A percentile compares a stretch with the other conserved stretches of the same genome.
Conservation (phyloP, 2,797 vertebrate genomes). For the Pangasius larnaudii region DNA sequence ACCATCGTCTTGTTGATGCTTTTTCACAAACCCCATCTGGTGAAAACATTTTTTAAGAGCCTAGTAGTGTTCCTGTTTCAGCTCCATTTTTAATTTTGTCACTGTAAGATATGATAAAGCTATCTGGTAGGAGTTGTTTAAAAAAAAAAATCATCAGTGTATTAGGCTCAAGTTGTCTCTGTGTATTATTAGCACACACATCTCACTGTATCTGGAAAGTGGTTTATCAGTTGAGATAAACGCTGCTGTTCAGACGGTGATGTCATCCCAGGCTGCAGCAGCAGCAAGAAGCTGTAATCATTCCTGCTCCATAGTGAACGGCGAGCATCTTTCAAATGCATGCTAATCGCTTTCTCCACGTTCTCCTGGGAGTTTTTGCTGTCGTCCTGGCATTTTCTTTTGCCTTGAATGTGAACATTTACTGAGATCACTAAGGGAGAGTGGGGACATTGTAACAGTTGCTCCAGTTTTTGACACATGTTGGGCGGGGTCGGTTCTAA, state of each 20-base stretch:
- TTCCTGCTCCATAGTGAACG: neutral
- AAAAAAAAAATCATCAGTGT: neutral
- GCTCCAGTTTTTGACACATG: neutral
- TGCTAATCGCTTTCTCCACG: neutral
- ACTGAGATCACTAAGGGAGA: neutral
- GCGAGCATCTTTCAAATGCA: neutral
- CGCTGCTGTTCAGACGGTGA: conserved; percentile 25
- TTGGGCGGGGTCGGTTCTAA: too few relatives aligned
- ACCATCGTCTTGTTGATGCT: neutral
- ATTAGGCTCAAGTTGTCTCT: conserved; percentile 2
- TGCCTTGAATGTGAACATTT: neutral
- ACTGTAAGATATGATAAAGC: neutral
- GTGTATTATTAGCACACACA: conserved; percentile 8
- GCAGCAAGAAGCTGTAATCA: too few relatives aligned
- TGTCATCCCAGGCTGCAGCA: conserved; percentile 19
- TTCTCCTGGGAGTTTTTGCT: neutral
- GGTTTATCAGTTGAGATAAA: conserved; percentile 27
- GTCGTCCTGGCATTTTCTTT: neutral
- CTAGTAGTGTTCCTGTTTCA: neutral
- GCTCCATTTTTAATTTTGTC: neutral
- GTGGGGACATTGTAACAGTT: neutral
- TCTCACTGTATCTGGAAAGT: conserved; percentile 14
- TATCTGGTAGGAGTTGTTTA: conserved; percentile 25
- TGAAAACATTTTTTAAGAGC: neutral
- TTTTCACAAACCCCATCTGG: neutral